Evolutionary conservation across 2,113 vertebrate genomes (phyloP), one percentile per base, ranked within the genome.

Genomic region (Turdus rufiventris): DNA sequence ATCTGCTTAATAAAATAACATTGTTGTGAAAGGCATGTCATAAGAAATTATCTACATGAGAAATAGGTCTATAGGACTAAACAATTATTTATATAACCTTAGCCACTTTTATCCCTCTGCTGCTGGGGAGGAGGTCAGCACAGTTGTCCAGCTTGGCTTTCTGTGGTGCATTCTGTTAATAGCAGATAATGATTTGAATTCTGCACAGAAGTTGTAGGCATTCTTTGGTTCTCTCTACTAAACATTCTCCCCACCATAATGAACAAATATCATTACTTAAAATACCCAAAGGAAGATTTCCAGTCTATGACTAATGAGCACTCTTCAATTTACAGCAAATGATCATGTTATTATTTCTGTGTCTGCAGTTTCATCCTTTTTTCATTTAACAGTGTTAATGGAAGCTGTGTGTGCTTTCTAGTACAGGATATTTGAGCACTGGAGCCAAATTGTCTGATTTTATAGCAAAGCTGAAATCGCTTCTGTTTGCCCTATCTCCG

Each of bases 181-280:
- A 66, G n/a, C 14, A 4, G 66, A 18, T 47, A 45, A 24, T 45
- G 72, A 12, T 66, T 76, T 65, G 16, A 80, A 48, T 40, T 40
- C 24, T 70, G 15, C 33, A 13, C 20, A 48, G 31, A 71, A 79
- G 29, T 25, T 68, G 9, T 24, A 66, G 76, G 23, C 10, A 19
- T 74, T 57, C 34, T 87, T 89, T 80, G 34, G 3, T 91, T 86
- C 26, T 83, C 51, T 66, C 36, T 66, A 18, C 33, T 57, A 42
- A 24, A 70, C 11, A 14, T 58, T 29, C 14, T 66, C 10, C 25
- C 9, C 51, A 57, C 3, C 0, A 0, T 58, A 74, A 73, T 0
- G 4, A 85, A 40, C 14, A 62, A 54, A 66, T 72, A 18, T 8
- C 61, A 56, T 85, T 71, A 17, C 42, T 42, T 45, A 20, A 40